Evolutionary conservation across 2,888 invertebrate species (phyloP), one percentile per base, ranked within the genome.

Genomic region (Macrosiphum euphorbiae): DNA sequence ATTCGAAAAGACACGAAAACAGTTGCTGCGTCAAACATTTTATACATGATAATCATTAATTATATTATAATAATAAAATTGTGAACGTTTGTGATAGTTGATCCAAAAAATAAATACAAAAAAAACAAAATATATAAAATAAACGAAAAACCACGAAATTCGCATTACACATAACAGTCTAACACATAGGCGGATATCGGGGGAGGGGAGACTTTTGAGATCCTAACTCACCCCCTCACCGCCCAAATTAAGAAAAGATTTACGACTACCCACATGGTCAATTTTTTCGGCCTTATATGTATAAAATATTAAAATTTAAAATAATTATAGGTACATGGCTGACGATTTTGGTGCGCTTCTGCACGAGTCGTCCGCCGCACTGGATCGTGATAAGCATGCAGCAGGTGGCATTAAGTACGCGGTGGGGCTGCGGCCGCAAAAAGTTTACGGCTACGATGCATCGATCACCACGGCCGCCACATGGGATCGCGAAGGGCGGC

Each of bases 391-490:
- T 13, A 28, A 24, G 41, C 1, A 24, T 55, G 24, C 55, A 55
- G 5, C 55, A 55, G 24, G 55, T 55, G 24, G 24, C 55, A 55
- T 5, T 55, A 5, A 55, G 55, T 55, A 55, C 55, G 26, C 3
- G 26, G 58, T 13, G n/a, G 10, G 20, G 20, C 41, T 4, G n/a
- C 16, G 52, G 52, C 52, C 52, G 52, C 13, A 13, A 52, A 16
- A 13, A 52, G 52, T 16, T 24, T 24, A 16, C 55, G 24, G 24
- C 52, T 13, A 16, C 61, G 2, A 3, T 13, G n/a, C 28, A 28
- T 28, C 26, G 44, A 44, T 93, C 85, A 93, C 93, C 93, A 93
- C 28, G 93, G 93, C 20, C 93, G 89, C 93, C 93, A 93, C 93
- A 93, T 93, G 13, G 93, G 93, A 28, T 93, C 93, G 55, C 89